These are phyloP conservation scores for Phalanger gymnotis DNA, from an alignment of 2,797 vertebrate genomes.

Conservation along the genomic window DNA sequence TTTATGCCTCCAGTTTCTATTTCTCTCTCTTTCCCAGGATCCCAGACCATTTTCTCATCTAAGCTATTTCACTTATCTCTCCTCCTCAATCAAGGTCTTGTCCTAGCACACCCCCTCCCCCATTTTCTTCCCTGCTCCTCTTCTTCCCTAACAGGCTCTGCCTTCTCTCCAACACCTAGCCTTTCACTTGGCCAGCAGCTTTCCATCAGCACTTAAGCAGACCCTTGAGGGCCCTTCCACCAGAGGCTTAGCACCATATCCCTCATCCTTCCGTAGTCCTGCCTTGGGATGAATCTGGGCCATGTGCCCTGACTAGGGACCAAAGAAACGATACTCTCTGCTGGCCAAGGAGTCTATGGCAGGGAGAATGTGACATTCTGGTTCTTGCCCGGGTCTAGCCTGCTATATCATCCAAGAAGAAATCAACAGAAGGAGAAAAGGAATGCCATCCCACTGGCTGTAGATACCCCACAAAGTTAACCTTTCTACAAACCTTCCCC, in stretches of 20 bases:
- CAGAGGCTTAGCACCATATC: conserved; percentile 21
- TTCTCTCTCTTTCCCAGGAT: neutral
- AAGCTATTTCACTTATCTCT: neutral
- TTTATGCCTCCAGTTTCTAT: neutral
- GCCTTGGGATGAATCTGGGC: neutral
- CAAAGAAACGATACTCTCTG: conserved; percentile 15
- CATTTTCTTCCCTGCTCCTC: neutral
- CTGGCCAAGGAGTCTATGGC: neutral
- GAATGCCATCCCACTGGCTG: neutral
- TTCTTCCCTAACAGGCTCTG: neutral
- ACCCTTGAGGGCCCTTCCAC: conserved; percentile 47
- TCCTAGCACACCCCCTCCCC: neutral
- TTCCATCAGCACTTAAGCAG: conserved; percentile 29
- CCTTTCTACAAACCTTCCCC: neutral
- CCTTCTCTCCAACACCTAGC: neutral
- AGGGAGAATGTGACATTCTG: neutral
- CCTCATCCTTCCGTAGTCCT: neutral
- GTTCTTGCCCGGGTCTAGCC: neutral
- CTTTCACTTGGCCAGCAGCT: conserved; percentile 3
- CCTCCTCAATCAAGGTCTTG: neutral
- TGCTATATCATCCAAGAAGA: neutral
- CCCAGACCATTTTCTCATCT: neutral
- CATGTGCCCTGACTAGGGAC: conserved; percentile 26
- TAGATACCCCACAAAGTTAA: neutral
- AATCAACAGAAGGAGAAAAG: neutral